Base-by-base conservation (phyloP, 2,888 invertebrate species). In the Agonum fuliginosum region DNA sequence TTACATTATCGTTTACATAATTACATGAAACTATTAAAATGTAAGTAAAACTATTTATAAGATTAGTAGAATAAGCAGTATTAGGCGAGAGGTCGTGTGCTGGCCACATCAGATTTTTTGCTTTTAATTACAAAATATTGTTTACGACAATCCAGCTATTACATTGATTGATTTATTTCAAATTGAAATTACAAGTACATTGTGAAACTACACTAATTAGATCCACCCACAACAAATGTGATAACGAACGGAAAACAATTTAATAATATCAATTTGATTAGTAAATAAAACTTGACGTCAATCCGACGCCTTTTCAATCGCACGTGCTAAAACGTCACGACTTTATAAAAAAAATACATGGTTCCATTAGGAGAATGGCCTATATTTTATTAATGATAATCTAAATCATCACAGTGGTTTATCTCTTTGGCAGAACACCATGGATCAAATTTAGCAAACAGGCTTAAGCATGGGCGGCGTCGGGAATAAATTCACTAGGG, bases 381-480 rank as follows among this genome's bases (percentile, higher is more conserved):
- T 19, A 43, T 69, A 69, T 69, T 37, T 37, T 37, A 62, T 30
- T 67, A 67, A 14, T 3, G n/a, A 2, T 67, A 37, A 67, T 67
- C 65, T 67, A 20, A 67, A 37, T 20, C 37, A 41, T 20, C 14
- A 6, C 6, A 62, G 30, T 27, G 12, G 58, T 41, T 27, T 69
- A 69, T 69, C 43, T 22, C 12, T 65, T 37, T 48, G 70, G 48
- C 48, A 71, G 27, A 48, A 67, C 48, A 48, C 5, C 48, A 5
- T 19, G 27, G 12, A 20, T 69, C 5, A 69, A 22, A 69, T 69
- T 43, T 43, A 69, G 69, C 43, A 1, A 3, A 5, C 46, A 0
- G 1, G 4, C 20, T n/a, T n/a, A n/a, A n/a, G n/a, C n/a, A n/a
- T n/a, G n/a, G 8, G 48, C 14, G 37, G 37, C 37, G 37, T 10